These are phyloP conservation scores for Toxotes lorentzi DNA, from an alignment of 2,797 vertebrate species.

Conservation along the genomic window DNA sequence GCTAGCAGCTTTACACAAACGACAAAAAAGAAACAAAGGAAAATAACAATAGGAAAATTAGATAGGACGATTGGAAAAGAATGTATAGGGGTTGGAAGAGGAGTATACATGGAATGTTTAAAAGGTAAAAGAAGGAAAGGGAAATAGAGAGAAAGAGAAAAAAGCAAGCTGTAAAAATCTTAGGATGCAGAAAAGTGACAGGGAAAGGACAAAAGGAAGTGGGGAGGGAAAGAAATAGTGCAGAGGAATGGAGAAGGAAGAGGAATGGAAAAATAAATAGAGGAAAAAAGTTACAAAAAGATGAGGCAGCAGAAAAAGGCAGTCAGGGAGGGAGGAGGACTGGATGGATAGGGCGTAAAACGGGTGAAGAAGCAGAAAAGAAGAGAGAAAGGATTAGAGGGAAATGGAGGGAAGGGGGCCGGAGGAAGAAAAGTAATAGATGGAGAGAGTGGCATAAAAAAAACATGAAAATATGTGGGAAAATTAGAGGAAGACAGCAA, in stretches of 20 bases:
- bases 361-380: slow-evolving; percentile 60
- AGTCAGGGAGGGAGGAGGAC: not conserved
- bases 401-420: slow-evolving; percentile 21
- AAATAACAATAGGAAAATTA: not conserved
- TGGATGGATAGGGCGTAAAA: slow-evolving; percentile 57
- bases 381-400: slow-evolving; percentile 38
- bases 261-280: slow-evolving; percentile 25
- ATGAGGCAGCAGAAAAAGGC: slow-evolving; percentile 63
- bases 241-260: not conserved
- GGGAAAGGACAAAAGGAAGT: slow-evolving; percentile 13
- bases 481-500: not conserved
- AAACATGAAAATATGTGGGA: slow-evolving; percentile 2
- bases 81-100: not conserved
- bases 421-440: not conserved
- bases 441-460: slow-evolving; percentile 1
- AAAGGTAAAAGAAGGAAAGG: not conserved
- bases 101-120: not conserved
- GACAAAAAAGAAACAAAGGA: not conserved
- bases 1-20: not conserved
- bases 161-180: not conserved
- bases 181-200: not conserved
- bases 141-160: not conserved
- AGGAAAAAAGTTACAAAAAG: slow-evolving; percentile 57
- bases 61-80: not conserved
- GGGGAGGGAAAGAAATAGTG: not conserved